Conservation (phyloP, 2,113 vertebrate genomes). For the Sphyrna mokarran region DNA sequence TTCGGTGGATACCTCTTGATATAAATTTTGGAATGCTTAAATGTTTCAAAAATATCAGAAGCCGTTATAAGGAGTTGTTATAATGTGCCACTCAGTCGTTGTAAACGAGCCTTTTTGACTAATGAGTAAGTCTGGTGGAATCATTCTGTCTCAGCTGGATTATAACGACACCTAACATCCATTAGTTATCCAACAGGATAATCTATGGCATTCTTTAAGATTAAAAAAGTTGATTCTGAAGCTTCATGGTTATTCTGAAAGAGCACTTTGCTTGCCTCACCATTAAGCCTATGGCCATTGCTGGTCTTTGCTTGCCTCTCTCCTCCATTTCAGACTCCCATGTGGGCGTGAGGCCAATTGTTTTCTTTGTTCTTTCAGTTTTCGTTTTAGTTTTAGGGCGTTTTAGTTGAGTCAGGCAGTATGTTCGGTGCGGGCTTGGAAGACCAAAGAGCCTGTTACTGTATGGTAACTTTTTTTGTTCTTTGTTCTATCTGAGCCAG, state of each 20-base stretch:
- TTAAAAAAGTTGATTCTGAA: not conserved
- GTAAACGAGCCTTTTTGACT: not conserved
- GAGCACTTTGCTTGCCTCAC: no score
- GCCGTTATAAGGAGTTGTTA: not conserved
- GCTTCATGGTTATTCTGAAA: not conserved
- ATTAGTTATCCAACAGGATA: not conserved
- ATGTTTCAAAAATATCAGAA: not conserved
- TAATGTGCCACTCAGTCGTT: not conserved
- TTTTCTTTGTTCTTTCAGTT: no score
- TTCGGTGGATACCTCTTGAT: not conserved
- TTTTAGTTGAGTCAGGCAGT: no score
- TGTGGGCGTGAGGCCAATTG: no score
- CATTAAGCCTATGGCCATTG: no score
- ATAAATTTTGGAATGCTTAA: not conserved
- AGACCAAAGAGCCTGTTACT: no score
- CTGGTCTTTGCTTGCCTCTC: no score
- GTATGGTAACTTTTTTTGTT: no score
- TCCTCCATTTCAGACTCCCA: no score
- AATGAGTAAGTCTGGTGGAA: not conserved
- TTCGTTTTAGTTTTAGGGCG: no score
- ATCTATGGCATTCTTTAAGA: not conserved
- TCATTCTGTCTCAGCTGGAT: not conserved
- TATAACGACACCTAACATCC: not conserved
- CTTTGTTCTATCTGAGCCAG: no score
- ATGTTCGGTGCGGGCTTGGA: no score